Evolutionary conservation across 2,113 vertebrate genomes (phyloP).

Genomic region (Gopherus flavomarginatus): DNA sequence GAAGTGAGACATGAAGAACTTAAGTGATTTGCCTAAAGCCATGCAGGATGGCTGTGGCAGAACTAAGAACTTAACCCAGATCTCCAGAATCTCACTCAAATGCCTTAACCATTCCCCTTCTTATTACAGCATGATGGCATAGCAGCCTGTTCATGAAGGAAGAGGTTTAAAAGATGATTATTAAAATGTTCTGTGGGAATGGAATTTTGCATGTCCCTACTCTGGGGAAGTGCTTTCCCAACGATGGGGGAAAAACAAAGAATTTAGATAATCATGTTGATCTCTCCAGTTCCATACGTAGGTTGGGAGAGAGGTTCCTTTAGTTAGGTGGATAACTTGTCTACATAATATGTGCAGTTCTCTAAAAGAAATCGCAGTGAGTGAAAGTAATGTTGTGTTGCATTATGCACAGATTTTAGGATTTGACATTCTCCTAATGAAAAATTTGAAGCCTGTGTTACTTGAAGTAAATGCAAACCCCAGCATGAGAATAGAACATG

Average conservation of each 20-base stretch:
- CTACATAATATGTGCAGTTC: background rate
- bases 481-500: constrained; percentile 98
- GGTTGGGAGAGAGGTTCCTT: background rate
- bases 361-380: background rate
- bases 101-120: background rate
- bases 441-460: constrained; percentile 94
- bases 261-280: background rate
- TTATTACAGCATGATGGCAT: background rate
- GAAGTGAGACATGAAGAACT: background rate
- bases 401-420: constrained; percentile 89
- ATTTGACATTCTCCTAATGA: constrained; percentile 98
- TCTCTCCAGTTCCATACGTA: background rate
- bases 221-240: background rate
- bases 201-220: background rate
- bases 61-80: background rate
- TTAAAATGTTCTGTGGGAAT: background rate
- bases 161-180: background rate
- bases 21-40: background rate
- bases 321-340: background rate
- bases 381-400: constrained; percentile 52
- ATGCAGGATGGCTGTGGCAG: background rate
- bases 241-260: background rate
- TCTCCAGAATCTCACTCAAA: background rate
- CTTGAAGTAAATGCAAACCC: constrained; percentile 98
- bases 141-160: background rate